phyloP scores from a whole-genome alignment of 2,888 invertebrate species.

The Drosophila parthenogenetica region DNA sequence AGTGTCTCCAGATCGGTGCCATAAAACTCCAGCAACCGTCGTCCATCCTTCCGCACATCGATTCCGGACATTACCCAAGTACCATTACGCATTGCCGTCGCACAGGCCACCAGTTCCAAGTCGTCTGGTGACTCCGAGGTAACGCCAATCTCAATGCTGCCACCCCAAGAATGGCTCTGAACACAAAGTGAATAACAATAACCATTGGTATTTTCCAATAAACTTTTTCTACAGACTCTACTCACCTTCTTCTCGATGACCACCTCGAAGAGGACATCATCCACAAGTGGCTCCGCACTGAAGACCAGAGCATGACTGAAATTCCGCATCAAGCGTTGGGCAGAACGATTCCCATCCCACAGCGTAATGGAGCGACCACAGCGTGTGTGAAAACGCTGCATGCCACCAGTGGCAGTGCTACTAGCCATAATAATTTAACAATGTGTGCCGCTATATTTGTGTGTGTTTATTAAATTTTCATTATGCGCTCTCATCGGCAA shows the following conservation, averaged over 20 bases:
- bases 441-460: not conserved
- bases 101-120: conserved; percentile 90
- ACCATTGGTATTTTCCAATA: not conserved
- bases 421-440: conserved; percentile 45
- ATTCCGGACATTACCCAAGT: conserved; percentile 97
- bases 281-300: conserved; percentile 91
- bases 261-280: conserved; percentile 94
- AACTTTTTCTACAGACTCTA: not conserved
- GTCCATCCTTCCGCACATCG: conserved; percentile 93
- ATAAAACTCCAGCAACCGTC: conserved; percentile 92
- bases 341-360: conserved; percentile 93
- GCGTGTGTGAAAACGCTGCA: conserved; percentile 85
- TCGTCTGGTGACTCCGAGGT: conserved; percentile 89
- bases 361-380: conserved; percentile 94
- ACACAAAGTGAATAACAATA: conserved; percentile 50
- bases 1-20: conserved; percentile 93
- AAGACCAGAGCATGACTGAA: conserved; percentile 96
- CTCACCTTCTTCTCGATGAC: conserved; percentile 94
- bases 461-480: not conserved
- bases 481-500: conserved; percentile 1
- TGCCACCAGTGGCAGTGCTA: conserved; percentile 4
- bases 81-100: conserved; percentile 91
- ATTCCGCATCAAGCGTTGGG: conserved; percentile 91
- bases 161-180: conserved; percentile 92
- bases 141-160: conserved; percentile 91